Conservation (phyloP, 2,888 invertebrate species). For the Spodoptera exigua region DNA sequence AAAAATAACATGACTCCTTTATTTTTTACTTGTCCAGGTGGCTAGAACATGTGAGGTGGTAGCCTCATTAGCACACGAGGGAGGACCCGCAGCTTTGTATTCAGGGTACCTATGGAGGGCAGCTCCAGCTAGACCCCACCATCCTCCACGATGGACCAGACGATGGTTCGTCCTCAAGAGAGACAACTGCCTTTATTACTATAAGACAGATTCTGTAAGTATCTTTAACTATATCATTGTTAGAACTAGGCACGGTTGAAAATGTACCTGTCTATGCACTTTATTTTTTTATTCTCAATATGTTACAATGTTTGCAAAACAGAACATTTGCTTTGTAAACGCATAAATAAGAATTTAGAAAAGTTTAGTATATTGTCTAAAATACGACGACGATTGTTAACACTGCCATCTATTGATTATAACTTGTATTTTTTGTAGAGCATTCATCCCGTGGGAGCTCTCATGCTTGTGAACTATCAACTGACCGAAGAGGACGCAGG, state of each 20-base stretch:
- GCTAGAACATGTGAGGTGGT: conserved; percentile 95
- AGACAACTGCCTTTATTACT: conserved; percentile 98
- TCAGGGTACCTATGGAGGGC: conserved; percentile 94
- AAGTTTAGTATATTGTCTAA: too few relatives aligned
- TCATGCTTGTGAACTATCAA: conserved; percentile 95
- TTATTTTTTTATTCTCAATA: neutral
- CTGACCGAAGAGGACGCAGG: conserved; percentile 91
- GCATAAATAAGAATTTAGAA: too few relatives aligned
- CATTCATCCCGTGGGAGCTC: conserved; percentile 96
- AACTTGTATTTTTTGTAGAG: conserved; percentile 88
- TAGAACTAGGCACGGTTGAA: too few relatives aligned
- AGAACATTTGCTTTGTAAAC: too few relatives aligned
- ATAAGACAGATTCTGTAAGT: conserved; percentile 94
- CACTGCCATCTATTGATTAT: conserved; percentile 52
- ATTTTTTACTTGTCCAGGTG: conserved; percentile 84
- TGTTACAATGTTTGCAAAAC: too few relatives aligned
- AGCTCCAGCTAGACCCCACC: conserved; percentile 83
- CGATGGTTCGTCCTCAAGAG: conserved; percentile 97
- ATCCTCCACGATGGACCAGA: conserved; percentile 93
- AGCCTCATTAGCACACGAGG: conserved; percentile 91
- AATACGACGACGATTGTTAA: too few relatives aligned
- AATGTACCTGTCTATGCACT: too few relatives aligned
- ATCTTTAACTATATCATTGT: neutral
- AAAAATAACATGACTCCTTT: neutral
- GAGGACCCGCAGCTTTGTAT: conserved; percentile 90